A percentile compares a stretch with the other conserved stretches of the same genome.
Conservation (phyloP, 2,888 invertebrate species). For the Macrosoma leucophasiata region DNA sequence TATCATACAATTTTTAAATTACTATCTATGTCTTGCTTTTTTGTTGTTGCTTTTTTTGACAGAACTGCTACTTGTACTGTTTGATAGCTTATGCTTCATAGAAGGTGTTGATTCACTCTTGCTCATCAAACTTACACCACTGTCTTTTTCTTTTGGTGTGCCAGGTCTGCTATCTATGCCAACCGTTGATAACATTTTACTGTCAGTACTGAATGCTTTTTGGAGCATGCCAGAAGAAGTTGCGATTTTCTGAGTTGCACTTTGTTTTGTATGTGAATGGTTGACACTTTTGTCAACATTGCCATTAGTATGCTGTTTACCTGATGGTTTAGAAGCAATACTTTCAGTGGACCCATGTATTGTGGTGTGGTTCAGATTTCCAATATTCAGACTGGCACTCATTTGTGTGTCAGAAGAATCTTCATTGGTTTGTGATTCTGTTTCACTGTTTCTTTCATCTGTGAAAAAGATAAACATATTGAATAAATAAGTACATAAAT, state of each 20-base stretch:
- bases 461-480: slow-evolving; percentile 33
- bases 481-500: slow-evolving; percentile 1
- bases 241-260: slow-evolving; percentile 58
- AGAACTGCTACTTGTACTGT: slow-evolving; percentile 62
- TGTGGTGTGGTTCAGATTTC: slow-evolving; percentile 62
- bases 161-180: slow-evolving; percentile 64
- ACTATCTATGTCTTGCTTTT: slow-evolving; percentile 85
- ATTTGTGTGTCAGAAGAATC: slow-evolving; percentile 83
- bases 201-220: slow-evolving; percentile 59
- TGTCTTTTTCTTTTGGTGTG: slow-evolving; percentile 68
- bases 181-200: slow-evolving; percentile 56
- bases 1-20: slow-evolving; percentile 4
- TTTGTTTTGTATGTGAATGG: slow-evolving; percentile 54
- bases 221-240: slow-evolving; percentile 57
- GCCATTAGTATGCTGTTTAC: slow-evolving; percentile 70
- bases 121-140: slow-evolving; percentile 40
- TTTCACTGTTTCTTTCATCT: slow-evolving; percentile 91
- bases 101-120: slow-evolving; percentile 58
- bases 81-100: slow-evolving; percentile 71
- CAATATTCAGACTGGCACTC: slow-evolving; percentile 60
- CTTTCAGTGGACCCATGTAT: slow-evolving; percentile 70
- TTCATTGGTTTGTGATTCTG: slow-evolving; percentile 89
- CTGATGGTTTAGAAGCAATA: slow-evolving; percentile 65
- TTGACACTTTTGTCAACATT: slow-evolving; percentile 56
- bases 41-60: slow-evolving; percentile 87